Evolutionary conservation across 2,888 invertebrate genomes (phyloP).

Genomic region (Melanargia galathea): DNA sequence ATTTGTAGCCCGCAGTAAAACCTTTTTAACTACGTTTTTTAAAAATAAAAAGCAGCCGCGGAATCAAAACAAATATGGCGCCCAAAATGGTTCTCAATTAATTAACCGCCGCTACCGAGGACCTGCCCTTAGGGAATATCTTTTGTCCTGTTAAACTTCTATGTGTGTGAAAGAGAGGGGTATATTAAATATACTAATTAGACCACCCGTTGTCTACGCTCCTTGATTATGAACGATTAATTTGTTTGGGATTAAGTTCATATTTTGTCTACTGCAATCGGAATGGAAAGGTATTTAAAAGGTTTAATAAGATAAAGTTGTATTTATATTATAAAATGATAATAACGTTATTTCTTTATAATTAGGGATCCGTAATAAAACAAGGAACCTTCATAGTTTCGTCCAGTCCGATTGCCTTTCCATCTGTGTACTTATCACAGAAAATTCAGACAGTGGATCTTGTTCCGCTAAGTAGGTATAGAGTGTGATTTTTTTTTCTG

Average conservation of each 20-base stretch:
- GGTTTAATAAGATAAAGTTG: not conserved
- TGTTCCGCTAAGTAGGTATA: too few relatives aligned
- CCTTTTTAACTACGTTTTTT: conserved; percentile 22
- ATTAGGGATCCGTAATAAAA: too few relatives aligned
- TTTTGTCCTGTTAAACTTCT: conserved; percentile 39
- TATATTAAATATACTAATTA: conserved; percentile 53
- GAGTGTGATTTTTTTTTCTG: too few relatives aligned
- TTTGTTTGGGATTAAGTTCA: conserved; percentile 27
- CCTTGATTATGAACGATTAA: conserved; percentile 42
- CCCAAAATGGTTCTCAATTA: conserved; percentile 51
- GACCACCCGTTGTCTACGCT: conserved; percentile 57
- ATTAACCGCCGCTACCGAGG: conserved; percentile 48
- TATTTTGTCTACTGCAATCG: conserved; percentile 16
- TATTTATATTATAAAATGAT: too few relatives aligned
- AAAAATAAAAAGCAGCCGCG: conserved; percentile 10
- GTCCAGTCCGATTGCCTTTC: too few relatives aligned
- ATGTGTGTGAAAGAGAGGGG: conserved; percentile 37
- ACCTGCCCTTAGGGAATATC: conserved; percentile 37
- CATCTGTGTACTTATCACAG: too few relatives aligned
- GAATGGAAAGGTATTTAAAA: not conserved
- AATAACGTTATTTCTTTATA: too few relatives aligned
- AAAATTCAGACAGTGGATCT: too few relatives aligned
- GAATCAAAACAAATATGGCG: conserved; percentile 50
- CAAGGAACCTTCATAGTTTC: too few relatives aligned
- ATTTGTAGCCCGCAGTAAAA: conserved; percentile 21